Base-by-base conservation (phyloP, 2,797 vertebrate species). In the Poeciliopsis presidionis region DNA sequence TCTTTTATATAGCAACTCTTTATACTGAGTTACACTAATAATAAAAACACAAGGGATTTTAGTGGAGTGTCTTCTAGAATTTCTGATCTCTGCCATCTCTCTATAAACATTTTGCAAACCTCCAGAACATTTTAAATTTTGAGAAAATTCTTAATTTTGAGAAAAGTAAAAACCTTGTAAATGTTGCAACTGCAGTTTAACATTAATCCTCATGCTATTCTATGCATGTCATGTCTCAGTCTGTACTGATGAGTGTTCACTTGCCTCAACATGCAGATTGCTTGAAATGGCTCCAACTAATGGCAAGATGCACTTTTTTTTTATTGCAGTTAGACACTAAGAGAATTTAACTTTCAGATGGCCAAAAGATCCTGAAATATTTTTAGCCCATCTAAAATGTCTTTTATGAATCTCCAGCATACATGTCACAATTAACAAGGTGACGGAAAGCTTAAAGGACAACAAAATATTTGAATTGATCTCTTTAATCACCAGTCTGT, bases 221-320 rank as follows among this genome's bases (percentile, higher is more conserved):
- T 67, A 41, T 39, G 63, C 36, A 67, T 8, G 63, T 2, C 33
- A 67, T 8, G 63, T 5, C 33, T 67, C 36, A 41, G 20, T 67
- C 20, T 41, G 39, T 13, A 22, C 36, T 41, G 2, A 67, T 41
- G 11, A 45, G n/a, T 9, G 11, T n/a, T n/a, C 39, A 14, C 13
- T 69, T 45, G n/a, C 41, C 41, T 43, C 22, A 69, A 45, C 12
- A 69, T 69, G 12, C 25, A 45, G 67, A n/a, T 25, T 45, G 41
- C 41, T 69, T 69, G 41, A 69, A 69, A 69, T 25, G 22, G 39
- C 65, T 69, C 65, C 36, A 69, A 41, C 22, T 45, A 69, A 69
- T 9, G 20, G 20, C 36, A 41, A 20, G 9, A 39, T 67, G 63
- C 22, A 12, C 9, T 67, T 11, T 4, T 41, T 25, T 11, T 22